Base-by-base conservation (phyloP, 2,888 invertebrate genomes). In the Apodemia duryi region DNA sequence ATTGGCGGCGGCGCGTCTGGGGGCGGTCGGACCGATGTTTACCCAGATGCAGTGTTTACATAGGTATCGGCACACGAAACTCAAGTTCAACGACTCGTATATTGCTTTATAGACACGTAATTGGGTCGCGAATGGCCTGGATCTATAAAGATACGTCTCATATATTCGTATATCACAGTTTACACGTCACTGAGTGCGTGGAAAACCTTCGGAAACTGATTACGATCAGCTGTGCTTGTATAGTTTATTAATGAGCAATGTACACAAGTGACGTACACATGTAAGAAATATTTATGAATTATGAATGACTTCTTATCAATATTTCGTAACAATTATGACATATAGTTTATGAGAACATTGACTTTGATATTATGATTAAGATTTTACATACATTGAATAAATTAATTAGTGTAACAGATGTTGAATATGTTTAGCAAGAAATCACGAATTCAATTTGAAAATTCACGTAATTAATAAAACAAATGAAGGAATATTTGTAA, bases 71-170 rank as follows among this genome's bases (percentile, higher is more conserved):
- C 75, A 78, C 77, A 77, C 80, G 78, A 81, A 78, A 77, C 77
- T 78, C 74, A 84, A 81, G 90, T 88, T 90, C 91, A 88, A 86
- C 82, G 90, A 87, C 89, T 81, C 83, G 76, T 80, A 85, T 86
- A 87, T 86, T 88, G 87, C 87, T 89, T 87, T 89, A 89, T 88
- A 83, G 85, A 83, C 81, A 79, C 81, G 83, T 86, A 90, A 91
- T 90, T 91, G 88, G 91, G 91, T 85, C 90, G 86, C 76, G 57
- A 57, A 57, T 57, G 29, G 29, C 57, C 29, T 29, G 57, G 29
- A 57, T 57, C 57, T 57, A 32, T 57, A 57, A 32, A 57, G 29
- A 32, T 57, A 57, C 57, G 32, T 57, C 57, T 57, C 57, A 13
- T 32, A 11, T 38, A 43, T 43, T 43, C 43, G 43, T 57, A 57